phyloP scores from a whole-genome alignment of 2,113 vertebrate genomes.

The Pseudonaja textilis region DNA sequence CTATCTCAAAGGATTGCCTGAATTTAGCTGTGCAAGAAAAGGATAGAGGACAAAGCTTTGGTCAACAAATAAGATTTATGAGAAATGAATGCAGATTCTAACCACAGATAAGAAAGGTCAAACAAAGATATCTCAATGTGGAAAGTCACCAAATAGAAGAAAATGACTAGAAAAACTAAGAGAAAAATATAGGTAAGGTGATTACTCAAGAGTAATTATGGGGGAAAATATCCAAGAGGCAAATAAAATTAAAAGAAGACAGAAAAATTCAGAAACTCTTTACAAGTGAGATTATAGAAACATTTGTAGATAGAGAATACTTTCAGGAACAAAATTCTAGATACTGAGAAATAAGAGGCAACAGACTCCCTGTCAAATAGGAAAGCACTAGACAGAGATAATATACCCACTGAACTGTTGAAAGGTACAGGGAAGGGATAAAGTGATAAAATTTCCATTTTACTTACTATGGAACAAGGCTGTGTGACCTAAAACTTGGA shows the following conservation, averaged over 20 bases:
- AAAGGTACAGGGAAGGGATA: neutral
- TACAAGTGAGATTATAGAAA: neutral
- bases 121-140: neutral
- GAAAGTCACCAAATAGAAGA: neutral
- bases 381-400: neutral
- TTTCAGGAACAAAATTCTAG: neutral
- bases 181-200: neutral
- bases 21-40: neutral
- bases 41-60: neutral
- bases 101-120: neutral
- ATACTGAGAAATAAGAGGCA: neutral
- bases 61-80: neutral
- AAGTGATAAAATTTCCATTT: neutral
- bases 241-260: neutral
- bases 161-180: neutral
- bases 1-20: neutral
- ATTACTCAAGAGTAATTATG: neutral
- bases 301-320: neutral
- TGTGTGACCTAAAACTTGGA: neutral
- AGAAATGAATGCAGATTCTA: neutral
- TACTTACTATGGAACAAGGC: neutral
- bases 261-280: neutral
- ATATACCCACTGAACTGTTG: neutral
- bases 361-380: neutral
- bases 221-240: neutral